phyloP scores from a whole-genome alignment of 2,113 vertebrate species.

The Tichodroma muraria region DNA sequence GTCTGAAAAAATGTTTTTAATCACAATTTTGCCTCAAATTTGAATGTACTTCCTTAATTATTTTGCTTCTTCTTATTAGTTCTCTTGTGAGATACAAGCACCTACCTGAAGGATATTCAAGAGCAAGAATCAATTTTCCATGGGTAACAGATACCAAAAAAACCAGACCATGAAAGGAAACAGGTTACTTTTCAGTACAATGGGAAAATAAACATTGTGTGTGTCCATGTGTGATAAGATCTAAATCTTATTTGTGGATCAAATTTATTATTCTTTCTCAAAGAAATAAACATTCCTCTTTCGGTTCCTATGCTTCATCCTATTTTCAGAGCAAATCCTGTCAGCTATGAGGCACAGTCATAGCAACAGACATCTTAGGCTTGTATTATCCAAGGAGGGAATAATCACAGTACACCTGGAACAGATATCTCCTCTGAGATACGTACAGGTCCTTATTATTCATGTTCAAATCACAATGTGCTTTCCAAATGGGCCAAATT shows the following conservation, averaged over 20 bases:
- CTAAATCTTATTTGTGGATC: neutral
- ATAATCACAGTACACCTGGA: neutral
- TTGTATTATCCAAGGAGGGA: neutral
- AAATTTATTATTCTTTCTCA: neutral
- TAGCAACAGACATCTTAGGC: neutral
- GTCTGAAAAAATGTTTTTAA: neutral
- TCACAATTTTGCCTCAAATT: neutral
- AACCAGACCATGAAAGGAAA: neutral
- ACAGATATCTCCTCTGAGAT: neutral
- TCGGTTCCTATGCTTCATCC: neutral
- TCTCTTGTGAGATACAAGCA: neutral
- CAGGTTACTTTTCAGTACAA: neutral
- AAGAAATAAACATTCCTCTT: neutral
- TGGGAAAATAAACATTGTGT: neutral
- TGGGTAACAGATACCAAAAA: neutral
- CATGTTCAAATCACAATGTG: neutral
- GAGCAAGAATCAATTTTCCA: neutral
- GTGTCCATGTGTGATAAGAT: neutral
- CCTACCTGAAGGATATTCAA: neutral
- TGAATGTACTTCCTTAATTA: neutral
- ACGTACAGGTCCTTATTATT: neutral
- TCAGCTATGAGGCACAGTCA: neutral
- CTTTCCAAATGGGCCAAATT: neutral
- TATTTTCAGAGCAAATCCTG: neutral
- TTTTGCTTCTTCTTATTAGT: neutral